phyloP scores from a whole-genome alignment of 92 coral and sea anemone species.

The Siderastrea radians region DNA sequence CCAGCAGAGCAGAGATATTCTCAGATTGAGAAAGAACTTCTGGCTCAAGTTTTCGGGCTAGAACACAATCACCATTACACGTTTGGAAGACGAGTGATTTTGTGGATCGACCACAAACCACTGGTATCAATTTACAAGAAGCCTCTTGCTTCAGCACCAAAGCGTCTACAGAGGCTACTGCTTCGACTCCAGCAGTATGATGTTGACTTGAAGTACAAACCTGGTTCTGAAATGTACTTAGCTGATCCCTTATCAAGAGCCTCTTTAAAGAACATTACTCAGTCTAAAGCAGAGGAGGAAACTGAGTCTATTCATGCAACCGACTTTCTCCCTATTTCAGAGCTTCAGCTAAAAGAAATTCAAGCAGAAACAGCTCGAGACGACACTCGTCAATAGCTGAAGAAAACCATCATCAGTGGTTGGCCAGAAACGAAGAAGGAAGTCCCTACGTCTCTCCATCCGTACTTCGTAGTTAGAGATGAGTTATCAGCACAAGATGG shows the following conservation, averaged over 20 bases:
- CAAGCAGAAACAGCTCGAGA: constrained; percentile 21
- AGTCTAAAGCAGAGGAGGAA: too few species aligned
- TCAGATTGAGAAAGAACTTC: too few species aligned
- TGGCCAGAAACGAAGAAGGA: constrained; percentile 51
- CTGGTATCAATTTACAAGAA: too few species aligned
- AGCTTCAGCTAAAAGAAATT: constrained; percentile 25
- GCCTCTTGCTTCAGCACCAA: too few species aligned
- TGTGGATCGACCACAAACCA: constrained; percentile 1
- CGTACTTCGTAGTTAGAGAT: constrained; percentile 56
- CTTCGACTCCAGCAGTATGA: too few species aligned
- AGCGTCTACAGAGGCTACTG: too few species aligned
- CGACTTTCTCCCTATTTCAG: too few species aligned
- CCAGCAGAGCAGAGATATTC: constrained; percentile 58
- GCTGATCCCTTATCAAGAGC: too few species aligned
- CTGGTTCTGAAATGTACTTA: too few species aligned
- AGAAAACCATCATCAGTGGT: constrained; percentile 51
- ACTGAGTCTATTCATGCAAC: too few species aligned
- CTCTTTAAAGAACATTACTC: too few species aligned
- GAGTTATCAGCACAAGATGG: constrained; percentile 60
- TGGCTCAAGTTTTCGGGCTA: constrained; percentile 66
- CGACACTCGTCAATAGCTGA: constrained; percentile 20
- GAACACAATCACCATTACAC: constrained; percentile 68
- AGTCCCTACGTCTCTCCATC: constrained; percentile 26
- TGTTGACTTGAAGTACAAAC: too few species aligned
- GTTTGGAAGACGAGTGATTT: background rate